Percentiles rank a stretch among this genome's conserved stretches.
These are phyloP conservation scores for Labrus mixtus DNA, from an alignment of 2,113 vertebrate genomes.

Conservation along the genomic window DNA sequence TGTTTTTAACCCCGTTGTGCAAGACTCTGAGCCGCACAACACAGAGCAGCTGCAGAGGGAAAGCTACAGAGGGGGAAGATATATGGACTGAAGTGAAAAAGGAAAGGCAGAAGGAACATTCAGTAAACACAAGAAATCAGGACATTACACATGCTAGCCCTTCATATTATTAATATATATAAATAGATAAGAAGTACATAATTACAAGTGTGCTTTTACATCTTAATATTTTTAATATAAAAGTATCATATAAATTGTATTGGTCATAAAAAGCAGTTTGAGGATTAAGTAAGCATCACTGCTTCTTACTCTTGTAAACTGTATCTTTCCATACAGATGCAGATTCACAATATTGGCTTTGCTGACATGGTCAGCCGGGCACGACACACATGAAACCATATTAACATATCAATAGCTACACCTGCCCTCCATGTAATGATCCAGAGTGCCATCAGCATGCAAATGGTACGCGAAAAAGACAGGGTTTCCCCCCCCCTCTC, in stretches of 20 bases:
- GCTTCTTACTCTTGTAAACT: not conserved
- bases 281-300: not conserved
- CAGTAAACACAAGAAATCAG: not conserved
- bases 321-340: conserved; percentile 9
- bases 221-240: not conserved
- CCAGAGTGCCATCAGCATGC: conserved; percentile 67
- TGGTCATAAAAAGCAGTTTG: no score
- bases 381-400: conserved; percentile 48
- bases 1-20: conserved; percentile 81
- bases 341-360: conserved; percentile 5
- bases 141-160: not conserved
- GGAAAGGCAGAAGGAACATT: not conserved
- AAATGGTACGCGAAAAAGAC: conserved; percentile 57
- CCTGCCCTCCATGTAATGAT: conserved; percentile 66
- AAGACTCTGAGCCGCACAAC: conserved; percentile 60
- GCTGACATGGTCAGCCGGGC: conserved; percentile 48
- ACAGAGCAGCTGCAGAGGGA: conserved; percentile 59
- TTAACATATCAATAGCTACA: conserved; percentile 77
- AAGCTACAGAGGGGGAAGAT: conserved; percentile 16
- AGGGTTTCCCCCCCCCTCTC: conserved; percentile 26
- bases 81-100: not conserved
- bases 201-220: not conserved
- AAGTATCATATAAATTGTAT: no score
- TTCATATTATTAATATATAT: no score
- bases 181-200: not conserved